A percentile compares a stretch with the other conserved stretches of the same genome.
Evolutionary conservation across 2,113 vertebrate species (phyloP).

Genomic region (Odocoileus hemionus): DNA sequence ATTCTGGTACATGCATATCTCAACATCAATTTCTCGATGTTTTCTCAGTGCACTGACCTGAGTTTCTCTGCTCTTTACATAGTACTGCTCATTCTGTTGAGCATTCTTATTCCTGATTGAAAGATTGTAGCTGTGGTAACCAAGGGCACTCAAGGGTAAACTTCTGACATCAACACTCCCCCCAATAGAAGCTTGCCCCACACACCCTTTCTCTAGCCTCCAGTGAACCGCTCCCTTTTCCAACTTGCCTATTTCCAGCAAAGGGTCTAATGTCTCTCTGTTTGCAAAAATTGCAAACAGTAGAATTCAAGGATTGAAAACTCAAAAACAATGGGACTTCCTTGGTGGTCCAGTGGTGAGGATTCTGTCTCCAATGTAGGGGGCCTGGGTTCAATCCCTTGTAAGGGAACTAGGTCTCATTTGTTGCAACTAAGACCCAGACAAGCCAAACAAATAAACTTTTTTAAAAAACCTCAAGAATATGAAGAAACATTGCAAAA

Average conservation of each 20-base stretch:
- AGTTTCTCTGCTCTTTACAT: not conserved
- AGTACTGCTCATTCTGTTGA: not conserved
- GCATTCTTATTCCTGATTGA: not conserved
- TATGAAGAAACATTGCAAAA: not conserved
- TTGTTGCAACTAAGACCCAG: not conserved
- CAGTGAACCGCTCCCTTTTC: not conserved
- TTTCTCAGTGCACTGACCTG: not conserved
- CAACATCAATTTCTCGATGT: not conserved
- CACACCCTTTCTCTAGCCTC: fast-evolving
- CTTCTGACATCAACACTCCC: not conserved
- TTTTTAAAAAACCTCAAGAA: not conserved
- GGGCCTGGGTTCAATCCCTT: not conserved
- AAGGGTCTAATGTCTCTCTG: not conserved
- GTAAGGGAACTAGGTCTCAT: not conserved
- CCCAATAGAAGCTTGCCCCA: not conserved
- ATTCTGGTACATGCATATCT: not conserved
- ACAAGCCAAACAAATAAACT: not conserved
- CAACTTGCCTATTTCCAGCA: not conserved
- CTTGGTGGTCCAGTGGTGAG: not conserved
- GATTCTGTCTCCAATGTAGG: not conserved
- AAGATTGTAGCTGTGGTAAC: not conserved
- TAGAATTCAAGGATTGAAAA: not conserved
- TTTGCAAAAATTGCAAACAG: not conserved
- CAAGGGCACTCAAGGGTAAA: not conserved
- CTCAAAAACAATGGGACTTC: not conserved